A percentile compares a stretch with the other conserved stretches of the same genome.
These are phyloP conservation scores for Danio rerio DNA, from an alignment of 2,113 vertebrate species.

Conservation along the genomic window DNA sequence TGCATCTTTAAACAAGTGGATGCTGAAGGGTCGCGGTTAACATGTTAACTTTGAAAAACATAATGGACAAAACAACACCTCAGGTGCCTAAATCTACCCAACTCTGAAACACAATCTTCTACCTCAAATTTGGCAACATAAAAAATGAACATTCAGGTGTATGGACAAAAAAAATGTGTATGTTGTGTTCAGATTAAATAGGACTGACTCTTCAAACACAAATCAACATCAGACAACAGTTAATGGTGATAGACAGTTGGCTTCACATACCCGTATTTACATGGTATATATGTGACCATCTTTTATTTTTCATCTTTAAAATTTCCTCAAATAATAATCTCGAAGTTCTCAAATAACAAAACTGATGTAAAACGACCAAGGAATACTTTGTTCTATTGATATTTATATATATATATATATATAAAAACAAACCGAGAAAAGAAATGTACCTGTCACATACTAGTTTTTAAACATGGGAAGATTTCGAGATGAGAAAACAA, in stretches of 20 bases:
- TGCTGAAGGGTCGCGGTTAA: slow-evolving; percentile 12
- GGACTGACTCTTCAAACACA: slow-evolving; percentile 47
- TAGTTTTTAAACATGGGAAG: slow-evolving; percentile 65
- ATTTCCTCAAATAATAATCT: slow-evolving; percentile 63
- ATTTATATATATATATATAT: slow-evolving; percentile 25
- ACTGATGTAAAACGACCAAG: slow-evolving; percentile 63
- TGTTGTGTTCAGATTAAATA: slow-evolving; percentile 52
- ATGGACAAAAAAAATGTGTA: neutral
- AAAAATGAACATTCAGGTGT: slow-evolving; percentile 2
- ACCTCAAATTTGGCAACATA: neutral
- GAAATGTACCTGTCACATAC: slow-evolving; percentile 81
- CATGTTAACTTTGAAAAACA: neutral
- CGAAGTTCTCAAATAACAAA: slow-evolving; percentile 64
- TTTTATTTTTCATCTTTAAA: slow-evolving; percentile 69
- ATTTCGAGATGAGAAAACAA: slow-evolving; percentile 10
- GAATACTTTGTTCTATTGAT: slow-evolving; percentile 48
- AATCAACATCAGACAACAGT: slow-evolving; percentile 69
- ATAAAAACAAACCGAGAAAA: slow-evolving; percentile 77
- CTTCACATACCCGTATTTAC: slow-evolving; percentile 73
- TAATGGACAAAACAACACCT: neutral
- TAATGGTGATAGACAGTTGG: slow-evolving; percentile 64
- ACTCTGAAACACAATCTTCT: neutral
- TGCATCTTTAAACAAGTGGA: slow-evolving; percentile 1
- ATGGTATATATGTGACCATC: slow-evolving; percentile 74
- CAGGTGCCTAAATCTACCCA: neutral